Evolutionary conservation across 2,888 invertebrate species (phyloP).

Genomic region (Drosophila infuscata): DNA sequence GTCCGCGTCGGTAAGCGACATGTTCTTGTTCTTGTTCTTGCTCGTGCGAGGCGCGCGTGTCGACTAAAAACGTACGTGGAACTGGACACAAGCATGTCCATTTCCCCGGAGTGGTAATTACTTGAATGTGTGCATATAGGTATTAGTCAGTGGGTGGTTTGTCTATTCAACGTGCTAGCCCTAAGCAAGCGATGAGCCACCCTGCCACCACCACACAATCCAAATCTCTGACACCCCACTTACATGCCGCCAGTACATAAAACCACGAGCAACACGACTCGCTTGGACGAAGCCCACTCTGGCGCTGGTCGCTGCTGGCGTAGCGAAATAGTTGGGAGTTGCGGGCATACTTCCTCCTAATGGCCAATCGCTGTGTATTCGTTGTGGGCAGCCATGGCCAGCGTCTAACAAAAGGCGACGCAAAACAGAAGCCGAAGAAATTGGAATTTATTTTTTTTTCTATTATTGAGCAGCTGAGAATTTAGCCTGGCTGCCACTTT

Average conservation of each 20-base stretch:
- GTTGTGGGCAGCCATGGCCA: conserved; percentile 52
- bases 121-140: conserved; percentile 32
- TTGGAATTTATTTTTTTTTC: conserved; percentile 35
- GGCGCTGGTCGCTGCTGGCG: conserved; percentile 36
- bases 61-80: conserved; percentile 53
- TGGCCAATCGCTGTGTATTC: conserved; percentile 29
- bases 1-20: conserved; percentile 52
- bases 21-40: conserved; percentile 39
- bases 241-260: conserved; percentile 78
- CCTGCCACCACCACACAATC: conserved; percentile 2
- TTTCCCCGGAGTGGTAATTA: conserved; percentile 65
- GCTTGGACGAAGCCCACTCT: conserved; percentile 66
- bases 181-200: conserved; percentile 29
- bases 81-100: conserved; percentile 63
- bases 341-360: conserved; percentile 52
- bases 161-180: conserved; percentile 33
- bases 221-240: conserved; percentile 62
- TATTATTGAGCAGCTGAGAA: conserved; percentile 56
- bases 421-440: conserved; percentile 26
- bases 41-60: conserved; percentile 55
- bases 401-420: conserved; percentile 22
- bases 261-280: conserved; percentile 73
- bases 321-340: conserved; percentile 48
- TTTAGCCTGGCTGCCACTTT: conserved; percentile 50
- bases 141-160: conserved; percentile 25